These are phyloP conservation scores for Heliconius sara DNA, from an alignment of 2,888 invertebrate genomes.

Conservation along the genomic window DNA sequence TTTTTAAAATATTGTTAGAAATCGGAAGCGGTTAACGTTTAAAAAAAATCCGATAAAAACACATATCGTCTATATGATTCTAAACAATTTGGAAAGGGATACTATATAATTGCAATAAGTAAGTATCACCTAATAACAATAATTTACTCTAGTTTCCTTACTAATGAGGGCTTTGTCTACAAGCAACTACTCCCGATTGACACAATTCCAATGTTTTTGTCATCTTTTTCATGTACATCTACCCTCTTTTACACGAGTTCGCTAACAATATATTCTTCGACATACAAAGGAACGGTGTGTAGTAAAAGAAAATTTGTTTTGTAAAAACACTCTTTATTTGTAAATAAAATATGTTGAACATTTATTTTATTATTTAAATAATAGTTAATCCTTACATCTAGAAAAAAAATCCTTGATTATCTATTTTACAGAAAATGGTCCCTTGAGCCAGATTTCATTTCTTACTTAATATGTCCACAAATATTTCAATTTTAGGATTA, in stretches of 20 bases:
- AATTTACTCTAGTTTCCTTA: too few species aligned
- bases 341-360: conserved; percentile 28
- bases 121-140: too few species aligned
- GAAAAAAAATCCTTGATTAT: neutral
- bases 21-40: neutral
- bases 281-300: neutral
- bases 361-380: conserved; percentile 14
- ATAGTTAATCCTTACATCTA: too few species aligned
- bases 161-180: too few species aligned
- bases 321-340: conserved; percentile 29
- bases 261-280: neutral
- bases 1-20: neutral
- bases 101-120: too few species aligned
- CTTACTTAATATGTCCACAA: conserved; percentile 31
- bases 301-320: neutral
- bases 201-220: too few species aligned
- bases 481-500: conserved; percentile 46
- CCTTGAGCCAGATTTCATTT: neutral
- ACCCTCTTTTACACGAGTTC: too few species aligned
- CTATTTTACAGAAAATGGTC: neutral
- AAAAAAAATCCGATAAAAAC: too few species aligned
- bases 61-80: too few species aligned
- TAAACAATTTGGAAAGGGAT: too few species aligned
- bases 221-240: too few species aligned
- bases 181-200: too few species aligned